Base-by-base conservation (phyloP, 2,797 vertebrate genomes). In the Meriones psammophilus region DNA sequence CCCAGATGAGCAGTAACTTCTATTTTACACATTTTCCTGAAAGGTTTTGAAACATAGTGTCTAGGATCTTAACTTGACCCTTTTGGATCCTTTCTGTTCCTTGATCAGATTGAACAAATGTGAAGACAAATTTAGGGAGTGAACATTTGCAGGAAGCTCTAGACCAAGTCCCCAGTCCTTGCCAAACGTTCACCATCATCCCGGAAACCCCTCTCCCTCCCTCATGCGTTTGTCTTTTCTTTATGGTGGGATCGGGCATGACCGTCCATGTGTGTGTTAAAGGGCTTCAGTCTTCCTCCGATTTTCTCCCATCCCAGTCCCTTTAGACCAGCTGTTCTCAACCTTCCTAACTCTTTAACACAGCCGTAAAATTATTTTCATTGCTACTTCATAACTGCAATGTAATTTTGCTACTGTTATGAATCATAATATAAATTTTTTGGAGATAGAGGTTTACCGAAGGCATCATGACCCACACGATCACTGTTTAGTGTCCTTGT, bases 21-120 rank as follows among this genome's bases (percentile, higher is more conserved):
- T 92, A 24, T 39, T 73, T 73, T 96, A 69, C 92, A 95, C 50
- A 58, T 33, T 68, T 96, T 60, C 62, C 4, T 56, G 58, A 39
- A 22, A 94, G 54, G 1, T 54, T 84, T 93, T 83, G 58, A 92
- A 87, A n/a, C 14, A 33, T 69, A 17, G 1, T 88, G 50, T 76
- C 71, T 69, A 71, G 83, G 10, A 42, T n/a, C 14, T 88, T 80
- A 69, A 81, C 7, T 50, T 3, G 50, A 15, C 74, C 62, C 83
- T 58, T 88, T 79, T 46, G 69, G 74, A 58, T 33, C 33, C 18
- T 46, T n/a, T 69, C 17, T 73, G 71, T 79, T 56, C 39, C 66
- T 30, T 77, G 42, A 26, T 77, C 12, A 10, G 42, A 39, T 28
- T 28, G 10, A 50, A 10, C 50, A 50, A 50, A 50, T 50, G 50